Evolutionary conservation across 1,140 invertebrate genomes (phyloP).

Genomic region (Araneus ventricosus): DNA sequence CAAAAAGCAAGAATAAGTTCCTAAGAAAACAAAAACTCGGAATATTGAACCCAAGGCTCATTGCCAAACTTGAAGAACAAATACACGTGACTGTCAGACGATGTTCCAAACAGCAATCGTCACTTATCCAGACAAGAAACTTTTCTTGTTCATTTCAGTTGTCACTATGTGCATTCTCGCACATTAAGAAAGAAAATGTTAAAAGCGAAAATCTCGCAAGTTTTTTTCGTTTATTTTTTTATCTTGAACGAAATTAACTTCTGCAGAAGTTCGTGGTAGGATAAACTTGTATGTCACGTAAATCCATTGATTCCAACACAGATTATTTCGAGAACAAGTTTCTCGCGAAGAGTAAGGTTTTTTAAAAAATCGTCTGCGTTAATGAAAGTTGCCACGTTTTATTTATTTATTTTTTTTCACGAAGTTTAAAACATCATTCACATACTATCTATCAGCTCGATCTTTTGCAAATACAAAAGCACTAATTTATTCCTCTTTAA

Average conservation of each 20-base stretch:
- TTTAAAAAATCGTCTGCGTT: neutral
- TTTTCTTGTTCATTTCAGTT: conserved; percentile 13
- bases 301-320: neutral
- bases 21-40: conserved; percentile 46
- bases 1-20: conserved; percentile 79
- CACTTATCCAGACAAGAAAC: neutral
- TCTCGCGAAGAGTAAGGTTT: neutral
- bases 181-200: neutral
- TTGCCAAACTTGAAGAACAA: conserved; percentile 44
- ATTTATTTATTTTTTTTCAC: neutral
- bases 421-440: neutral
- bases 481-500: neutral
- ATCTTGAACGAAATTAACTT: neutral
- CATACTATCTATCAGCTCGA: neutral
- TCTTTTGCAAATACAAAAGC: neutral
- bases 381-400: neutral
- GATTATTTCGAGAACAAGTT: neutral
- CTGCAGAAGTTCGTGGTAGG: neutral
- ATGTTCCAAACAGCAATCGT: conserved; percentile 10
- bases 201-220: neutral
- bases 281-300: neutral
- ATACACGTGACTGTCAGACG: conserved; percentile 30
- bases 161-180: neutral
- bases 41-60: conserved; percentile 54
- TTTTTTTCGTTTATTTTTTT: neutral